These are phyloP conservation scores for Tetropium fuscum DNA, from an alignment of 2,888 invertebrate species.

Conservation along the genomic window DNA sequence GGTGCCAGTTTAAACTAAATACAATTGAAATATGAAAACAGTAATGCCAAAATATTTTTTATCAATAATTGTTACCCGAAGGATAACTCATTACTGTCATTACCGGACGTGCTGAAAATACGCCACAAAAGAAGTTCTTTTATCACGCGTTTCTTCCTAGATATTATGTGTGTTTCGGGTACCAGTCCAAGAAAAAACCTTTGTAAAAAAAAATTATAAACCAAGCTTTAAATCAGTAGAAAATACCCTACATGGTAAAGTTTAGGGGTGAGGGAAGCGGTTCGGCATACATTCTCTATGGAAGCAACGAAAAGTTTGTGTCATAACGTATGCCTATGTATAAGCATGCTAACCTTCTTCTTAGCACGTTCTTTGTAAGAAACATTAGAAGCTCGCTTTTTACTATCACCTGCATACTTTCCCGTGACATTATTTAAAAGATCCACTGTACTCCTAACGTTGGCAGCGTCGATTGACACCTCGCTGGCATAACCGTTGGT, in stretches of 20 bases:
- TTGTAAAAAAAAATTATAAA: no score
- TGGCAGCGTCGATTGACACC: conserved; percentile 44
- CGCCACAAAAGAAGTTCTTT: no score
- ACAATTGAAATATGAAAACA: no score
- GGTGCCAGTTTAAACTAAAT: no score
- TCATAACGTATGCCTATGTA: conserved; percentile 66
- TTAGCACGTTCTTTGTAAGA: conserved; percentile 58
- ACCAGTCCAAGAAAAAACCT: no score
- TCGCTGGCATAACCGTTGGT: conserved; percentile 41
- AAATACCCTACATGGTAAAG: conserved; percentile 14
- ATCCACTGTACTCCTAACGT: conserved; percentile 40
- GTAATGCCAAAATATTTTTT: no score
- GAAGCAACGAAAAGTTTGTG: conserved; percentile 49
- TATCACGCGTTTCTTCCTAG: no score
- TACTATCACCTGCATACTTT: conserved; percentile 45
- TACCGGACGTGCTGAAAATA: no score
- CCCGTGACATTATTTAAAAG: conserved; percentile 45
- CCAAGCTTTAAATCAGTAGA: no score
- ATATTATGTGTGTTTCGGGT: no score
- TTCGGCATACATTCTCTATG: conserved; percentile 25
- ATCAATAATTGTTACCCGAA: no score
- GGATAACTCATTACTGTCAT: no score
- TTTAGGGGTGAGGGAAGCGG: conserved; percentile 20
- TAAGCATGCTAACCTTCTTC: conserved; percentile 60
- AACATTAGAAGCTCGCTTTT: conserved; percentile 49